Conservation (phyloP, 2,797 vertebrate genomes). For the Austrolebias charrua region DNA sequence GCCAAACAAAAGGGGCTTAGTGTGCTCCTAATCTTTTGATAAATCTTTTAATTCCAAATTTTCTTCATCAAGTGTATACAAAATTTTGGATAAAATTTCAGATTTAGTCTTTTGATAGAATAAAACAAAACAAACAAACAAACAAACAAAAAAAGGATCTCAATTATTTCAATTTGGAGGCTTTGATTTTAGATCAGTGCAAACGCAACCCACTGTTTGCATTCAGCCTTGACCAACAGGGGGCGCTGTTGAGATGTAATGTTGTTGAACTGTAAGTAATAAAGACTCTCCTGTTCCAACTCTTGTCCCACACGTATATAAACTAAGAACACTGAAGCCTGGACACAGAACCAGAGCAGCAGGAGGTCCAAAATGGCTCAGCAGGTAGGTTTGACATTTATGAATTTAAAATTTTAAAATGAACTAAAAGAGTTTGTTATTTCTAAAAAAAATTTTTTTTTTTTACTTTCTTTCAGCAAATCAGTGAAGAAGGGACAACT, state of each 20-base stretch:
- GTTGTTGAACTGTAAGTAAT: neutral
- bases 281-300: neutral
- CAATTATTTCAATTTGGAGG: too few species aligned
- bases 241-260: conserved; percentile 44
- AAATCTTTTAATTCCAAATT: conserved; percentile 39
- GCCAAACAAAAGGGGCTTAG: conserved; percentile 29
- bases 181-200: neutral
- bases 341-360: conserved; percentile 9
- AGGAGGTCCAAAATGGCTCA: conserved; percentile 51
- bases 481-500: conserved; percentile 72
- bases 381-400: conserved; percentile 45
- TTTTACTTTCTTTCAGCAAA: conserved; percentile 56
- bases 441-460: neutral
- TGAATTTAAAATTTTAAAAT: neutral
- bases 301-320: conserved; percentile 16
- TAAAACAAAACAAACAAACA: neutral
- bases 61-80: conserved; percentile 14
- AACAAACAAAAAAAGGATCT: too few species aligned
- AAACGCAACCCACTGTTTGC: neutral
- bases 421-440: neutral
- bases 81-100: conserved; percentile 4
- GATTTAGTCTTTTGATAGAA: neutral
- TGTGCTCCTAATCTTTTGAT: conserved; percentile 26
- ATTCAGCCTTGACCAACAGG: neutral
- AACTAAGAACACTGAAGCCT: conserved; percentile 5